These are phyloP conservation scores for Ctenopoma kingsleyae DNA, from an alignment of 2,797 vertebrate genomes.

Conservation along the genomic window DNA sequence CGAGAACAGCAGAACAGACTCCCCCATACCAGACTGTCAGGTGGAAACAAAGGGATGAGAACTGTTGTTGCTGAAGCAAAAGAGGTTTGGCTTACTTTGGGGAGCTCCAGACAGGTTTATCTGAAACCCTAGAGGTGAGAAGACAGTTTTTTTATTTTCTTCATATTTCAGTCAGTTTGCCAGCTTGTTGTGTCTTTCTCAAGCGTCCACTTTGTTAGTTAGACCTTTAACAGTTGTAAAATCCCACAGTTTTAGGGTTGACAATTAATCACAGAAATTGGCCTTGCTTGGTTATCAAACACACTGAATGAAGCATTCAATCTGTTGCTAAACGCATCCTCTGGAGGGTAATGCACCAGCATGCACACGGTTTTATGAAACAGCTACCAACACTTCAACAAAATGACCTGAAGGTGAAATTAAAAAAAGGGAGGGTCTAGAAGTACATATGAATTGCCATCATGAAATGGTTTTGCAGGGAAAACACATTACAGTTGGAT, in stretches of 20 bases:
- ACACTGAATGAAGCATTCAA: slow-evolving; percentile 5
- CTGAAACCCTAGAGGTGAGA: slow-evolving; percentile 92
- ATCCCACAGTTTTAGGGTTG: slow-evolving; percentile 16
- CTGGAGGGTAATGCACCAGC: slow-evolving; percentile 38
- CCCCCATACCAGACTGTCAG: slow-evolving; percentile 84
- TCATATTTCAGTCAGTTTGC: slow-evolving; percentile 50
- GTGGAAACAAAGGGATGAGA: slow-evolving; percentile 79
- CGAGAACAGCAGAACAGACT: slow-evolving; percentile 85
- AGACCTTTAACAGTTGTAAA: background rate
- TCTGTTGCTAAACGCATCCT: slow-evolving; percentile 47
- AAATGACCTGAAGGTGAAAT: slow-evolving; percentile 40
- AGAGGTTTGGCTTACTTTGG: slow-evolving; percentile 89
- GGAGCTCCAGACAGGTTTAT: slow-evolving; percentile 93
- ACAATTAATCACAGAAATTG: slow-evolving; percentile 55
- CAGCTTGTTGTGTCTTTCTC: slow-evolving; percentile 19
- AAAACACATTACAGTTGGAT: slow-evolving; percentile 19
- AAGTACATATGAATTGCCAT: slow-evolving; percentile 7
- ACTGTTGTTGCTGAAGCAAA: slow-evolving; percentile 80
- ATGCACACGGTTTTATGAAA: slow-evolving; percentile 46
- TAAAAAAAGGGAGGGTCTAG: background rate
- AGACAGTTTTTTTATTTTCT: slow-evolving; percentile 83
- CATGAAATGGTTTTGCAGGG: slow-evolving; percentile 11
- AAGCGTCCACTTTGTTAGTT: slow-evolving; percentile 31
- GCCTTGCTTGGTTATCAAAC: slow-evolving; percentile 52
- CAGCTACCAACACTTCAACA: slow-evolving; percentile 20